Conservation (phyloP, 1,140 invertebrate species). For the Mylabris phalerata region DNA sequence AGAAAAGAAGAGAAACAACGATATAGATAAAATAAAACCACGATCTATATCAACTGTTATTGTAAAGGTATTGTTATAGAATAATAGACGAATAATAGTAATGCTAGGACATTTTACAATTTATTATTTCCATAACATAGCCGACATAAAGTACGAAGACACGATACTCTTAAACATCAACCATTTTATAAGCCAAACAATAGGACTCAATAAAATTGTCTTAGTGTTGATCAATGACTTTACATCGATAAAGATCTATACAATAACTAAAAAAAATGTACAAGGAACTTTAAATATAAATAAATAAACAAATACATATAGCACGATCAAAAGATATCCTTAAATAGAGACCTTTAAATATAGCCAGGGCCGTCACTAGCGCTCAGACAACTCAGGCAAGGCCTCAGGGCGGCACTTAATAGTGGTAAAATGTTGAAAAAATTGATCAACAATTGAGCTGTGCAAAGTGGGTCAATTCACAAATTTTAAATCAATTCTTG, state of each 20-base stretch:
- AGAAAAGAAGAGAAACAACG: background rate
- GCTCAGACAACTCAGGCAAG: too few relatives aligned
- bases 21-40: background rate
- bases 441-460: too few relatives aligned
- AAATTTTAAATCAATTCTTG: too few relatives aligned
- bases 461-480: too few relatives aligned
- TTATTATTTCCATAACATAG: constrained; percentile 14
- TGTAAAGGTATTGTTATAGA: constrained; percentile 4
- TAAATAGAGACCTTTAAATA: too few relatives aligned
- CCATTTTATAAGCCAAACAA: constrained; percentile 2
- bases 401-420: too few relatives aligned
- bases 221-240: constrained; percentile 1
- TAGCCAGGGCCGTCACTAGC: too few relatives aligned
- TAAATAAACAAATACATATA: too few relatives aligned
- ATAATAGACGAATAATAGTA: constrained; percentile 12
- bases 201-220: constrained; percentile 10
- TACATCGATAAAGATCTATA: background rate
- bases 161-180: constrained; percentile 4
- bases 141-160: constrained; percentile 10
- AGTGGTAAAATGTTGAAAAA: too few relatives aligned
- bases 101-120: constrained; percentile 11
- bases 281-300: too few relatives aligned
- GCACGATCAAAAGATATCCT: too few relatives aligned
- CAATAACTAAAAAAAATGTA: too few relatives aligned
- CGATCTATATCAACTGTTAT: constrained; percentile 10